Evolutionary conservation across 2,888 invertebrate genomes (phyloP), one percentile per base, ranked within the genome.

Genomic region (Polymixis lichenea): DNA sequence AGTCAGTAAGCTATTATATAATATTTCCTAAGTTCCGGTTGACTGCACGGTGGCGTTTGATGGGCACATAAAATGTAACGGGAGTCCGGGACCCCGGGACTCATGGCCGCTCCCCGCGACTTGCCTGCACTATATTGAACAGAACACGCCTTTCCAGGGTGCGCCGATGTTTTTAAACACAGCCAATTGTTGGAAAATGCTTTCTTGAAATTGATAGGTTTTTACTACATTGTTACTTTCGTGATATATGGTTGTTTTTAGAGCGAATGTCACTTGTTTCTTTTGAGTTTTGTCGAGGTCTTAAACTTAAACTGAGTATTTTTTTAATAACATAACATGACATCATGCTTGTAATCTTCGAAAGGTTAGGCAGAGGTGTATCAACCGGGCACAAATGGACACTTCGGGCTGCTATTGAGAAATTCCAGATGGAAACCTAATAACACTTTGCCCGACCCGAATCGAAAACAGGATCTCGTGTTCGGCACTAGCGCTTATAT

Each of bases 31-130:
- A 86, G 86, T 91, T 91, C 89, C 86, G 86, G 89, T 89, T 90
- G 90, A 89, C 82, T 91, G 91, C 92, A 92, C 92, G 92, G 90
- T 92, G 90, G 89, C 89, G 89, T 91, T 93, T 94, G 92, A 94
- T 93, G 91, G 89, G 89, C 80, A 90, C 90, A 89, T 94, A 92
- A 94, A 93, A 92, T 91, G 90, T 92, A 91, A 92, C 90, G 91
- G 89, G 87, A 87, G 84, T 87, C 86, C 81, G n/a, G 60, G 67
- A 60, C 11, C 28, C 56, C 56, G 66, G 67, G 67, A 67, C n/a
- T 67, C 67, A n/a, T 13, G 32, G 82, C 84, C 87, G 86, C 85
- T 82, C 86, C 85, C 84, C 70, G 67, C 72, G 78, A 76, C 77
- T 62, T 75, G 64, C 70, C 65, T 80, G 75, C 73, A 85, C 83